These are phyloP conservation scores for Acanthochromis polyacanthus DNA, from an alignment of 2,113 vertebrate species.

Conservation along the genomic window DNA sequence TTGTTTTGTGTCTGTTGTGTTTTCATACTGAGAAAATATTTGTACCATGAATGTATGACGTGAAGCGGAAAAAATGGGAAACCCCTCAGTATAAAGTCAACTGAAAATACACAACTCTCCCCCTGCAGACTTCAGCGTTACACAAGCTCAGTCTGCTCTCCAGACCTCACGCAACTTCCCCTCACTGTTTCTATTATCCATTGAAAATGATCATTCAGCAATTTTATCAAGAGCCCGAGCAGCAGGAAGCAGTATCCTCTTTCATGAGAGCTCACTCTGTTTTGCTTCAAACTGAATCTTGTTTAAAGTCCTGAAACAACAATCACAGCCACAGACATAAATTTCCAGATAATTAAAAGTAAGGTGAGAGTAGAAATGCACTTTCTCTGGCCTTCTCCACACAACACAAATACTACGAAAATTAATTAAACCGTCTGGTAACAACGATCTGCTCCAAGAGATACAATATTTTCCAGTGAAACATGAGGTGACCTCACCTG, in stretches of 20 bases:
- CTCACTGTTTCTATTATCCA: slow-evolving; percentile 51
- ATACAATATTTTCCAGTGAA: slow-evolving; percentile 63
- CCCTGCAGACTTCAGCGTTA: slow-evolving; percentile 24
- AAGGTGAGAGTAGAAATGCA: slow-evolving; percentile 26
- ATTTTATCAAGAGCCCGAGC: slow-evolving; percentile 65
- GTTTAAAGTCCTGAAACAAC: slow-evolving; percentile 66
- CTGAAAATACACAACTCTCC: slow-evolving; percentile 8
- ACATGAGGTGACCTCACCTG: slow-evolving; percentile 74
- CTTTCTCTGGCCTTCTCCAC: background rate
- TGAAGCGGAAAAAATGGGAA: background rate
- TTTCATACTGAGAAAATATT: background rate
- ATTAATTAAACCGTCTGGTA: slow-evolving; percentile 38
- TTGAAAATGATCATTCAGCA: slow-evolving; percentile 69
- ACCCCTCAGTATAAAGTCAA: slow-evolving; percentile 8
- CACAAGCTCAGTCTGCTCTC: slow-evolving; percentile 48
- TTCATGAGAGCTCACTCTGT: slow-evolving; percentile 68
- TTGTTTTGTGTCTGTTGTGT: slow-evolving; percentile 8
- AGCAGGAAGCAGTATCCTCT: slow-evolving; percentile 60
- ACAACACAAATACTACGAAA: slow-evolving; percentile 17
- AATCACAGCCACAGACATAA: slow-evolving; percentile 59
- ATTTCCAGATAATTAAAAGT: slow-evolving; percentile 58
- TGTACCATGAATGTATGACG: background rate
- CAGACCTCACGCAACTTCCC: slow-evolving; percentile 57
- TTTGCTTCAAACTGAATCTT: slow-evolving; percentile 57
- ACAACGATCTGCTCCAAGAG: slow-evolving; percentile 17